Conservation (phyloP, 2,797 vertebrate genomes). For the Hypotaenidia okinawae region DNA sequence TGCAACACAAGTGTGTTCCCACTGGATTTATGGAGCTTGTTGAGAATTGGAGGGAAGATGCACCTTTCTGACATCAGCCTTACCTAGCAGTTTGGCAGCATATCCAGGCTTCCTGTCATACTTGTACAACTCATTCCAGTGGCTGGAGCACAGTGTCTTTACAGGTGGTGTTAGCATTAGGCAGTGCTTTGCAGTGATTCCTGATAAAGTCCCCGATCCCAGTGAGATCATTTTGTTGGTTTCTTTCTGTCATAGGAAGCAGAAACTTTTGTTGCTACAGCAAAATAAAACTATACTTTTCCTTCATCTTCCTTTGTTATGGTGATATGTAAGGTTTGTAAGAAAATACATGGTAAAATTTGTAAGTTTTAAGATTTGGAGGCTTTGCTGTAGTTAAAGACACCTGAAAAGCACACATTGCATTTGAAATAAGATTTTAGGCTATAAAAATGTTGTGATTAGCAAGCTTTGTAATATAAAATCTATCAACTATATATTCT, state of each 20-base stretch:
- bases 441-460: background rate
- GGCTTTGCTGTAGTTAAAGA: background rate
- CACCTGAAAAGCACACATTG: background rate
- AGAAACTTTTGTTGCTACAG: background rate
- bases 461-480: background rate
- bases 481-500: background rate
- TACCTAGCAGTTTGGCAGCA: background rate
- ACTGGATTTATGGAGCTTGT: background rate
- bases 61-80: background rate
- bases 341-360: background rate
- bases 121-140: background rate
- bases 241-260: background rate
- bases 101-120: background rate
- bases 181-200: background rate
- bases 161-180: background rate
- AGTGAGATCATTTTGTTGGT: background rate
- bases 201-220: background rate
- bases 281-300: background rate
- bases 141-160: background rate
- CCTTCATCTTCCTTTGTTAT: background rate
- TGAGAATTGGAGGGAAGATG: background rate
- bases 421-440: background rate
- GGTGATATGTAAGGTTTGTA: fast-evolving
- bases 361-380: background rate
- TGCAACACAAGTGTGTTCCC: background rate